Conservation (phyloP, 2,113 vertebrate species). For the Gallinago paraguaiae region DNA sequence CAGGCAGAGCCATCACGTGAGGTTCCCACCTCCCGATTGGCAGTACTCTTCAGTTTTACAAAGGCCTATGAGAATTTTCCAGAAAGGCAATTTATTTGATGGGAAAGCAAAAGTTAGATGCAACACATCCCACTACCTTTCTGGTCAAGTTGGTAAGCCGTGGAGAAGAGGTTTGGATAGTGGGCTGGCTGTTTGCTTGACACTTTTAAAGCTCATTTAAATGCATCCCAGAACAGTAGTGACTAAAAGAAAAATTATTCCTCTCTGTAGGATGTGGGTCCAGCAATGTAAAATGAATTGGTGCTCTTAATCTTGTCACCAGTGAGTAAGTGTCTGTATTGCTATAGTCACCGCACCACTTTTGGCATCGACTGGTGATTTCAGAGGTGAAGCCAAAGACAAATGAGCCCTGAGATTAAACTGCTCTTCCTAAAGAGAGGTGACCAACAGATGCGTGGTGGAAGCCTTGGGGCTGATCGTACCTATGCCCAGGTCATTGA, state of each 20-base stretch:
- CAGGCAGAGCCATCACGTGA: background rate
- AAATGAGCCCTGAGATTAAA: background rate
- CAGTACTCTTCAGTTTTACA: background rate
- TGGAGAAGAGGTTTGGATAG: background rate
- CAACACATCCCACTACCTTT: background rate
- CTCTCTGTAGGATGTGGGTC: background rate
- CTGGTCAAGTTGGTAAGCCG: background rate
- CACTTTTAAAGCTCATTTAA: slow-evolving; percentile 1
- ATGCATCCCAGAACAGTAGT: background rate
- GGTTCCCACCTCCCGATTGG: background rate
- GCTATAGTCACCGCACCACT: background rate
- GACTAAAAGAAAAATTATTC: background rate
- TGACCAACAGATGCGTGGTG: background rate
- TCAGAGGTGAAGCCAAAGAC: background rate
- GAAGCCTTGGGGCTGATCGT: background rate
- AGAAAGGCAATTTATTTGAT: background rate
- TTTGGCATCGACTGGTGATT: background rate
- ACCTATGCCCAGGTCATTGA: background rate
- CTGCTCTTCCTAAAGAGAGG: background rate
- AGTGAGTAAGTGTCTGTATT: background rate
- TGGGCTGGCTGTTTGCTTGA: background rate
- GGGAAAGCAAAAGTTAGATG: background rate
- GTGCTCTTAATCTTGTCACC: background rate
- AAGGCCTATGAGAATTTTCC: background rate
- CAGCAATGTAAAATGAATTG: background rate